Evolutionary conservation across 2,888 invertebrate species (phyloP), one percentile per base, ranked within the genome.

Genomic region (Escarpia spicata): DNA sequence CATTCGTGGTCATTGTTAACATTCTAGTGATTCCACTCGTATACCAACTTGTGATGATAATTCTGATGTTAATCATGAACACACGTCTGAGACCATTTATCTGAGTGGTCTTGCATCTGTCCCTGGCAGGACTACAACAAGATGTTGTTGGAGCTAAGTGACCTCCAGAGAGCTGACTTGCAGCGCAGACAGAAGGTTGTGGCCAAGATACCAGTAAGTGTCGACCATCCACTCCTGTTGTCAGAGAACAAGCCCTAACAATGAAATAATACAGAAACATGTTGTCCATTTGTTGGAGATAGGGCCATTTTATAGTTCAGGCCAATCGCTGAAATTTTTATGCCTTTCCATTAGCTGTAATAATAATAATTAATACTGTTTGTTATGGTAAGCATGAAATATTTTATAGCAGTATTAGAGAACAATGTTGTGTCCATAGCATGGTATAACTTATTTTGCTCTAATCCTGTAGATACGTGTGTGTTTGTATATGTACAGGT

Each of bases 141-240:
- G 91, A 95, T 96, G 93, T 93, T 96, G 60, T 95, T 95, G 93
- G 96, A 96, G 93, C 94, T 96, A 75, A 96, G 96, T 94, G 95
- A 95, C 92, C 94, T 96, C 43, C 96, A 96, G 94, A 94, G 95
- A 92, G 94, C 94, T 19, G 96, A 96, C 93, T 93, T 95, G 37
- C 94, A 95, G 8, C 94, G 95, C 90, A 93, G 96, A 92, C 95
- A 95, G 92, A 94, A 94, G 90, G 94, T 95, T 43, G 95, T 96
- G 6, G 95, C 96, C 58, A 95, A 95, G 60, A 95, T 96, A 43
- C 96, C 96, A 0, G 96, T 96, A 91, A 92, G 93, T 92, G 15
- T 44, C 60, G 3, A 6, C 10, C 4, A 91, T 0, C 43, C 19
- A 75, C 26, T 75, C 6, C 75, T 75, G 75, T n/a, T 75, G 75